Evolutionary conservation across 2,797 vertebrate species (phyloP).

Genomic region (Molossus alvarezi): DNA sequence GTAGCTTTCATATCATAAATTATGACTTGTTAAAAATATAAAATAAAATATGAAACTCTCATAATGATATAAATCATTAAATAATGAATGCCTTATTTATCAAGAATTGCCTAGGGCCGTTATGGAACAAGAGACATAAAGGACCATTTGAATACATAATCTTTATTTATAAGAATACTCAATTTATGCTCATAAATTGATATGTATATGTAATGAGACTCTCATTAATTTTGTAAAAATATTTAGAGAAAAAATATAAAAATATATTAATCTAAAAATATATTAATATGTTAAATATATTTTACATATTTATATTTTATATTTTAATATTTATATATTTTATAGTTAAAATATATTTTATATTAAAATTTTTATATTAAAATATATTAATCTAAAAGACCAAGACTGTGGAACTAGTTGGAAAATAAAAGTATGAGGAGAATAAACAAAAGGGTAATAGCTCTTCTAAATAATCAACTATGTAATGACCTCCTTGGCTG

Average conservation of each 20-base stretch:
- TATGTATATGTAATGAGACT: background rate
- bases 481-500: too few relatives aligned
- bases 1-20: background rate
- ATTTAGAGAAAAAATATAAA: background rate
- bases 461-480: background rate
- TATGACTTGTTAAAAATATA: background rate
- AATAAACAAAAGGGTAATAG: background rate
- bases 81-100: background rate
- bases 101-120: background rate
- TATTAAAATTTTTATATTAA: background rate
- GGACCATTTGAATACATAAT: background rate
- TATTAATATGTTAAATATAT: too few relatives aligned
- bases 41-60: background rate
- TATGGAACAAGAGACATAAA: background rate
- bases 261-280: slow-evolving; percentile 6
- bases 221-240: background rate
- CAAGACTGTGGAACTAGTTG: background rate
- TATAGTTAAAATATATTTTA: background rate
- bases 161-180: background rate
- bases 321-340: too few relatives aligned
- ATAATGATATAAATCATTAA: slow-evolving; percentile 1
- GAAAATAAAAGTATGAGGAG: background rate
- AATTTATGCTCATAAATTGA: background rate
- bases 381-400: background rate
- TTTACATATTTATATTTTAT: too few relatives aligned